Conservation (phyloP, 1,140 invertebrate species). For the Zaprionus capensis region DNA sequence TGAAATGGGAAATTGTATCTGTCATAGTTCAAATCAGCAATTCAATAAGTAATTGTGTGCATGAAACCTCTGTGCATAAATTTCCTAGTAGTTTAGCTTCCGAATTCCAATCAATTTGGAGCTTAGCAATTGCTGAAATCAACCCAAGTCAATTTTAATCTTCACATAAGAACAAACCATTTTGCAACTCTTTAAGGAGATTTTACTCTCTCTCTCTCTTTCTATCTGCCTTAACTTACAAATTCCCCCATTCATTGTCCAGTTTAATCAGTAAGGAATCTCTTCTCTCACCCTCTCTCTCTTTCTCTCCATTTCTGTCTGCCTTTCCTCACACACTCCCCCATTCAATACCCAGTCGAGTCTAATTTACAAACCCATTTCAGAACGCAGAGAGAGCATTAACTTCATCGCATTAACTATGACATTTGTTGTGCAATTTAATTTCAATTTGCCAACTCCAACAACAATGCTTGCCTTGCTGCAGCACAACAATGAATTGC, state of each 20-base stretch:
- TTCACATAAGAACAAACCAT: background rate
- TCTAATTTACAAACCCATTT: background rate
- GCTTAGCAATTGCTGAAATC: background rate
- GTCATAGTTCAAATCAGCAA: no score
- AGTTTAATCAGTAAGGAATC: background rate
- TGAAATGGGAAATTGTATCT: background rate
- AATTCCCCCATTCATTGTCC: fast-evolving
- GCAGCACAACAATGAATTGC: slow-evolving; percentile 12
- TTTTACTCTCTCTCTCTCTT: no score
- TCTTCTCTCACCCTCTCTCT: background rate
- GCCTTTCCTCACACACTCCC: background rate
- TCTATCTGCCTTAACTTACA: no score
- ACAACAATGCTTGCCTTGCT: slow-evolving; percentile 14
- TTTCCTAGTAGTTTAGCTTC: background rate
- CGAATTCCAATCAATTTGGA: background rate
- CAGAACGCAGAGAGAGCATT: background rate
- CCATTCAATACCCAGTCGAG: background rate
- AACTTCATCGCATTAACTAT: background rate
- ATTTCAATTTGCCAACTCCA: slow-evolving; percentile 27
- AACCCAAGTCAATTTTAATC: background rate
- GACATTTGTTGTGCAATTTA: slow-evolving; percentile 32
- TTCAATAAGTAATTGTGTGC: background rate
- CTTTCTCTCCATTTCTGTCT: no score
- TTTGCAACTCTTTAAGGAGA: background rate
- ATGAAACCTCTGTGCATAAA: background rate